These are phyloP conservation scores for Cephalopterus ornatus DNA, from an alignment of 2,113 vertebrate genomes.

Conservation along the genomic window DNA sequence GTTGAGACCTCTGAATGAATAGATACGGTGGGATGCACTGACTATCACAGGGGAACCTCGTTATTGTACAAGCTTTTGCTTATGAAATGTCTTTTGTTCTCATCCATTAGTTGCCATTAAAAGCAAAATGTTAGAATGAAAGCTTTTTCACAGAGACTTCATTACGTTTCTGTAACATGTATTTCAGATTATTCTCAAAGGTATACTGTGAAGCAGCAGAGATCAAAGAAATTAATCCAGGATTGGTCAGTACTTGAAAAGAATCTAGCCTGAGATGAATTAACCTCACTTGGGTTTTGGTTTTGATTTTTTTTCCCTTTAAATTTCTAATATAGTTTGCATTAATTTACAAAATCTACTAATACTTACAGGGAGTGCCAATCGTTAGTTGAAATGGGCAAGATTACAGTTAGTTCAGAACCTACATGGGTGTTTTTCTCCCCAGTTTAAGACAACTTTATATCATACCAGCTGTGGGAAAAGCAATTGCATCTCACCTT, in stretches of 20 bases:
- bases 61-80: not conserved
- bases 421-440: not conserved
- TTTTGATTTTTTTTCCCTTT: not conserved
- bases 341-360: not conserved
- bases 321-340: not conserved
- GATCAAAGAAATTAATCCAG: not conserved
- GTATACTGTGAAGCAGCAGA: not conserved
- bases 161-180: not conserved
- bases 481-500: not conserved
- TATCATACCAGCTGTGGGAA: slow-evolving; percentile 4
- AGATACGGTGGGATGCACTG: not conserved
- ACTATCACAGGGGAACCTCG: not conserved
- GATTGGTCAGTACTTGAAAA: not conserved
- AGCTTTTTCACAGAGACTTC: not conserved
- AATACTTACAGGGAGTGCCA: not conserved
- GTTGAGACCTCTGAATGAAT: not conserved
- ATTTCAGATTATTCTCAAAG: not conserved
- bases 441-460: not conserved
- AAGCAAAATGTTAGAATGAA: not conserved
- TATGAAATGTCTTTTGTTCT: not conserved
- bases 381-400: not conserved
- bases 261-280: not conserved
- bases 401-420: not conserved
- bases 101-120: not conserved
- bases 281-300: not conserved